Conservation (phyloP, 2,888 invertebrate species). For the Pachymerium ferrugineum region DNA sequence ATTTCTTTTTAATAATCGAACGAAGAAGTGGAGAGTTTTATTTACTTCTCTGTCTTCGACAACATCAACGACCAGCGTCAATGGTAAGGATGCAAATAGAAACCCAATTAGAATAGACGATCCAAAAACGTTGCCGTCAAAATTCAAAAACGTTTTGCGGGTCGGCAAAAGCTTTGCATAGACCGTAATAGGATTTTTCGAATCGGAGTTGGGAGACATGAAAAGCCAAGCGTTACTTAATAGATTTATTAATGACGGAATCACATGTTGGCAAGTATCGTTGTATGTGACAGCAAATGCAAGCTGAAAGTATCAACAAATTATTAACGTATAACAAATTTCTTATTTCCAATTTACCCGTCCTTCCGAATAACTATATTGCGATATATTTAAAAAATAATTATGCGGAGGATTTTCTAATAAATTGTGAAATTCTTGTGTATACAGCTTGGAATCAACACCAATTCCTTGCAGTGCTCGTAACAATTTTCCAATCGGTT, state of each 20-base stretch:
- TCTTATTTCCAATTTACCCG: not conserved
- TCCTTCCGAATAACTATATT: not conserved
- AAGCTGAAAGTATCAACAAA: slow-evolving; percentile 20
- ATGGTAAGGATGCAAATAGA: slow-evolving; percentile 71
- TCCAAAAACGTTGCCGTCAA: slow-evolving; percentile 59
- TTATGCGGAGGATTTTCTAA: slow-evolving; percentile 32
- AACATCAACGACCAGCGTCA: slow-evolving; percentile 70
- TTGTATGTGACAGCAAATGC: slow-evolving; percentile 58
- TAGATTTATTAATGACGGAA: slow-evolving; percentile 68
- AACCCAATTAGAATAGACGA: slow-evolving; percentile 73
- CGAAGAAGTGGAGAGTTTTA: not conserved
- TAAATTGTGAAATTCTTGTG: not conserved
- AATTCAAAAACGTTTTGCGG: not conserved
- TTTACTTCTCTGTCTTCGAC: slow-evolving; percentile 76
- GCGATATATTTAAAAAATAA: slow-evolving; percentile 30
- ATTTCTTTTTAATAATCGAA: slow-evolving; percentile 33
- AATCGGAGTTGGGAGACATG: not conserved
- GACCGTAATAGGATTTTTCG: not conserved
- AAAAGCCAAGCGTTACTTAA: slow-evolving; percentile 59
- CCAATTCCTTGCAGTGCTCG: not conserved
- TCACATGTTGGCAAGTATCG: slow-evolving; percentile 70
- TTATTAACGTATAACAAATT: not conserved
- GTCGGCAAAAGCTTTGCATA: slow-evolving; percentile 50
- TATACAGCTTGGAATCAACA: not conserved
- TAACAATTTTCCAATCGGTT: not conserved